phyloP scores from a whole-genome alignment of 2,888 invertebrate genomes.

The Cybosia mesomella region DNA sequence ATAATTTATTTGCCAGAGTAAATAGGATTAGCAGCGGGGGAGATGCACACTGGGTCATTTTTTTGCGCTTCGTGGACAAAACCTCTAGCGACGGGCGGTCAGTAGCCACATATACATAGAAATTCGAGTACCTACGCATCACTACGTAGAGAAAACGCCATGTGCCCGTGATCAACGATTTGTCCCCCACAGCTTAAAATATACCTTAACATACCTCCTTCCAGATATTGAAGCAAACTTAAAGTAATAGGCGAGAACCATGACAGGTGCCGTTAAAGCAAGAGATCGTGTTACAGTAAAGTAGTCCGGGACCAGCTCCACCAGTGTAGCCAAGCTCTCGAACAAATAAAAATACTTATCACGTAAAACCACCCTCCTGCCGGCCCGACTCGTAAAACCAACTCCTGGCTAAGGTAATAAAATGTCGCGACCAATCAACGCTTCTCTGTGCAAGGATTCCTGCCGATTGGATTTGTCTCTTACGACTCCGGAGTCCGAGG shows the following conservation, averaged over 20 bases:
- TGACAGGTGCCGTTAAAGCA: constrained; percentile 68
- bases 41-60: constrained; percentile 74
- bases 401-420: constrained; percentile 60
- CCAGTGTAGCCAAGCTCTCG: constrained; percentile 65
- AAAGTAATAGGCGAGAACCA: constrained; percentile 42
- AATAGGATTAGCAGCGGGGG: constrained; percentile 83
- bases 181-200: constrained; percentile 38
- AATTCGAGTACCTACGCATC: neutral
- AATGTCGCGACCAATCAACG: constrained; percentile 68
- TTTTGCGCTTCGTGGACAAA: constrained; percentile 66
- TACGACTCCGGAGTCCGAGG: constrained; percentile 31
- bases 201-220: constrained; percentile 24
- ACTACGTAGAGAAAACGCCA: constrained; percentile 31
- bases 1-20: constrained; percentile 81
- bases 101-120: constrained; percentile 6
- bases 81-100: constrained; percentile 51
- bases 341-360: constrained; percentile 80
- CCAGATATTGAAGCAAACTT: constrained; percentile 32
- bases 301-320: constrained; percentile 57
- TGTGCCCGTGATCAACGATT: constrained; percentile 32
- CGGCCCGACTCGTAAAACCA: constrained; percentile 54
- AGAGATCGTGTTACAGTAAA: constrained; percentile 69
- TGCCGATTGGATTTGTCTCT: constrained; percentile 62
- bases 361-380: constrained; percentile 64
- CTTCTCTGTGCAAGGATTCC: constrained; percentile 50